phyloP scores from a whole-genome alignment of 2,113 vertebrate species.

The Heterotilapia buettikoferi region DNA sequence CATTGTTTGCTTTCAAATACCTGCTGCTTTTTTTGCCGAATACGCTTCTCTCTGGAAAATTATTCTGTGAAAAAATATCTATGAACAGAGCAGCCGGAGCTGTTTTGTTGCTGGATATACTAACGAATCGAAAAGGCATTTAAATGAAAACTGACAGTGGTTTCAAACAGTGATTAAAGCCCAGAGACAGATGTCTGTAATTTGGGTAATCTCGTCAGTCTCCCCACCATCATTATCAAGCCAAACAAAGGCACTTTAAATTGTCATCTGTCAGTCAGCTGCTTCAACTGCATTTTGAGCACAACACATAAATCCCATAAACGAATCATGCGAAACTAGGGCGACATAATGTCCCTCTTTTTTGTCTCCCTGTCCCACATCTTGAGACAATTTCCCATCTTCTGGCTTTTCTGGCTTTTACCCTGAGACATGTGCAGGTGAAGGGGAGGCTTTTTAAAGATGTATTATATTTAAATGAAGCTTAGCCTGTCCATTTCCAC shows the following conservation, averaged over 20 bases:
- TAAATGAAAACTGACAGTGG: neutral
- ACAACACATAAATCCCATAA: neutral
- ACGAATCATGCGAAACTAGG: neutral
- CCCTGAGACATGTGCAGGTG: neutral
- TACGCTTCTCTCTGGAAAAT: neutral
- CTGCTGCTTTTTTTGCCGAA: neutral
- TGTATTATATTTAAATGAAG: neutral
- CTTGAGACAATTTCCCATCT: neutral
- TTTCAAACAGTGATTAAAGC: neutral
- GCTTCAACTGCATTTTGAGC: neutral
- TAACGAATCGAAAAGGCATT: neutral
- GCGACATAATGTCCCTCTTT: neutral
- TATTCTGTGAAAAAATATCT: neutral
- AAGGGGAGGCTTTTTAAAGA: neutral
- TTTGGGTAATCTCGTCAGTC: neutral
- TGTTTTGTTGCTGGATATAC: neutral
- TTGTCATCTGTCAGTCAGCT: neutral
- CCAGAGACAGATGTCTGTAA: neutral
- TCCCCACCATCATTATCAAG: neutral
- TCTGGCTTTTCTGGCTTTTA: neutral
- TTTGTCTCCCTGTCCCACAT: neutral
- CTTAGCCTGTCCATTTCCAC: neutral
- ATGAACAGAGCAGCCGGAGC: neutral
- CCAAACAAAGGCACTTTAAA: neutral
- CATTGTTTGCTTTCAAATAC: constrained; percentile 26